A percentile compares a stretch with the other conserved stretches of the same genome.
Evolutionary conservation across 2,888 invertebrate genomes (phyloP).

Genomic region (Asteroscopus sphinx): DNA sequence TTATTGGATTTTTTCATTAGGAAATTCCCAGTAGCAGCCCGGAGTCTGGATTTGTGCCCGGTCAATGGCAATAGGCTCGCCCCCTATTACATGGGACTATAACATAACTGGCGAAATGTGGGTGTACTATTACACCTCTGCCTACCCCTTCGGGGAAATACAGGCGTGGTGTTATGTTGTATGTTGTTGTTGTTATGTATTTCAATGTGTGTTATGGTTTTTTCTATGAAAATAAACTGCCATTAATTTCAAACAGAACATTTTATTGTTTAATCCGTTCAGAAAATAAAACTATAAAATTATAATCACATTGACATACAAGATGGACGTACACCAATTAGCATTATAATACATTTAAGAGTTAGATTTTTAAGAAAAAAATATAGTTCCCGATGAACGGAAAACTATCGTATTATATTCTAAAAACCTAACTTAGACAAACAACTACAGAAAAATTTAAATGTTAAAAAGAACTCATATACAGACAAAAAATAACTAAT

Average conservation of each 20-base stretch:
- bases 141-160: too few relatives aligned
- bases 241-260: conserved; percentile 88
- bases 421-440: conserved; percentile 85
- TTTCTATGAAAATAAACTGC: conserved; percentile 71
- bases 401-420: conserved; percentile 77
- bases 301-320: conserved; percentile 89
- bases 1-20: too few relatives aligned
- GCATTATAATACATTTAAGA: conserved; percentile 85
- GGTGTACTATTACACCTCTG: too few relatives aligned
- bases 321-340: conserved; percentile 89
- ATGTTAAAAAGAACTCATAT: conserved; percentile 86
- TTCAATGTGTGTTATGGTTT: neutral
- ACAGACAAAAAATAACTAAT: conserved; percentile 88
- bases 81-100: too few relatives aligned
- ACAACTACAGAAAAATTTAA: conserved; percentile 79
- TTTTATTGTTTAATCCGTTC: conserved; percentile 90
- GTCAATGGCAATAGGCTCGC: too few relatives aligned
- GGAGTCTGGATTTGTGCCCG: too few relatives aligned
- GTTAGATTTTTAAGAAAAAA: conserved; percentile 71
- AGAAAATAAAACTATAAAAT: conserved; percentile 82
- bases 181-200: too few relatives aligned
- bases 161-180: too few relatives aligned
- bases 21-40: too few relatives aligned
- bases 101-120: too few relatives aligned
- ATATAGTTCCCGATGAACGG: conserved; percentile 75